These are phyloP conservation scores for Ladona fulva DNA, from an alignment of 1,140 invertebrate species.

Conservation along the genomic window DNA sequence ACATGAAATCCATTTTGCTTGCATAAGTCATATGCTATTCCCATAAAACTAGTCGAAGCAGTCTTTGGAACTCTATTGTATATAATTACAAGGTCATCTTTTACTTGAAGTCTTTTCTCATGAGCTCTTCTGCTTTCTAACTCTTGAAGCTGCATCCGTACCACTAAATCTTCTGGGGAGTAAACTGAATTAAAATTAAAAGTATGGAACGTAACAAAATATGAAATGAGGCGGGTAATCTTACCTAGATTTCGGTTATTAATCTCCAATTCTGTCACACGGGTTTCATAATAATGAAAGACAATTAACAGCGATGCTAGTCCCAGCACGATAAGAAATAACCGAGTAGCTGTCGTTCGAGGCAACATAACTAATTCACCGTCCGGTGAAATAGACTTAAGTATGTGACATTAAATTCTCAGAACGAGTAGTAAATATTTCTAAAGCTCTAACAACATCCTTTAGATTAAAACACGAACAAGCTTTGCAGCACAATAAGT, in stretches of 20 bases:
- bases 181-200: background rate
- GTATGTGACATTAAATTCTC: background rate
- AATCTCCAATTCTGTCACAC: background rate
- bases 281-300: background rate
- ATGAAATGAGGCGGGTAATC: background rate
- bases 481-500: too few species aligned
- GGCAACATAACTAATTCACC: background rate
- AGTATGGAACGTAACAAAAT: background rate
- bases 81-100: conserved; percentile 66
- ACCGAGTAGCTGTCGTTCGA: background rate
- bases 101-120: background rate
- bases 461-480: too few species aligned
- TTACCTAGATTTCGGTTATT: background rate
- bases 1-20: conserved; percentile 85
- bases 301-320: background rate
- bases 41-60: conserved; percentile 96
- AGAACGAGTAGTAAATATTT: background rate
- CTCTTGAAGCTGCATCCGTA: background rate
- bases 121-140: background rate
- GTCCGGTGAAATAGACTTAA: background rate
- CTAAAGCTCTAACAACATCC: background rate
- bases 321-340: background rate
- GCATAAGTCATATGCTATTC: conserved; percentile 93
- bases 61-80: conserved; percentile 98
- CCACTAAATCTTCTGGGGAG: background rate